A percentile compares a stretch with the other conserved stretches of the same genome.
phyloP scores from a whole-genome alignment of 2,113 vertebrate genomes.

The Protobothrops mucrosquamatus region DNA sequence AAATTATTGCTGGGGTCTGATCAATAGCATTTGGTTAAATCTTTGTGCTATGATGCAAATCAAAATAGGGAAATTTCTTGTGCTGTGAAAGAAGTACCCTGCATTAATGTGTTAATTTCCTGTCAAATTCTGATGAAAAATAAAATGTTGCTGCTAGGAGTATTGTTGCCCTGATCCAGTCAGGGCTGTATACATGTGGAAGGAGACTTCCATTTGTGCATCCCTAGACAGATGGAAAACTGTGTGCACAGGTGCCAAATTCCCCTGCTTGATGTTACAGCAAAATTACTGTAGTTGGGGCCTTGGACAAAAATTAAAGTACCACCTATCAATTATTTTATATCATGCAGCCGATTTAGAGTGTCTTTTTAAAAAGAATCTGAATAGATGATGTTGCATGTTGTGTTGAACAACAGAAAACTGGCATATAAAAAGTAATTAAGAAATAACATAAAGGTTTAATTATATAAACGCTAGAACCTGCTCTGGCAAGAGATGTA shows the following conservation, averaged over 20 bases:
- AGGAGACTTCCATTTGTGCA: not conserved
- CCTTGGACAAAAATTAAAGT: not conserved
- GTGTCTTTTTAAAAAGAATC: not conserved
- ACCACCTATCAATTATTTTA: not conserved
- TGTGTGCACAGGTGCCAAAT: not conserved
- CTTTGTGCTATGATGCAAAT: conserved; percentile 74
- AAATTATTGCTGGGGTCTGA: conserved; percentile 82
- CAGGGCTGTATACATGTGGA: not conserved
- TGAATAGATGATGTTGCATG: not conserved
- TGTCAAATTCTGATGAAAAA: conserved; percentile 69
- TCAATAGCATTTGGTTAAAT: conserved; percentile 73
- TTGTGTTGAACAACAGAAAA: not conserved
- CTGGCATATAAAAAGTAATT: not conserved
- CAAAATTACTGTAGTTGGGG: not conserved
- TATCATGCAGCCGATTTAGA: not conserved
- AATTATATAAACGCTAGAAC: conserved; percentile 60
- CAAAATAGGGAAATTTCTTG: conserved; percentile 75
- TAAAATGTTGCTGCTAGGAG: conserved; percentile 74
- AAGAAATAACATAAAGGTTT: not conserved
- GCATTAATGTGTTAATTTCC: conserved; percentile 75
- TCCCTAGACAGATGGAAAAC: not conserved
- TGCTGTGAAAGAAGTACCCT: conserved; percentile 81
- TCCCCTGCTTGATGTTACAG: not conserved
- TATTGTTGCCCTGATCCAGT: conserved; percentile 55
- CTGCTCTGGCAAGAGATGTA: conserved; percentile 57